Base-by-base conservation (phyloP, 2,113 vertebrate genomes). In the Ctenodactylus gundi region DNA sequence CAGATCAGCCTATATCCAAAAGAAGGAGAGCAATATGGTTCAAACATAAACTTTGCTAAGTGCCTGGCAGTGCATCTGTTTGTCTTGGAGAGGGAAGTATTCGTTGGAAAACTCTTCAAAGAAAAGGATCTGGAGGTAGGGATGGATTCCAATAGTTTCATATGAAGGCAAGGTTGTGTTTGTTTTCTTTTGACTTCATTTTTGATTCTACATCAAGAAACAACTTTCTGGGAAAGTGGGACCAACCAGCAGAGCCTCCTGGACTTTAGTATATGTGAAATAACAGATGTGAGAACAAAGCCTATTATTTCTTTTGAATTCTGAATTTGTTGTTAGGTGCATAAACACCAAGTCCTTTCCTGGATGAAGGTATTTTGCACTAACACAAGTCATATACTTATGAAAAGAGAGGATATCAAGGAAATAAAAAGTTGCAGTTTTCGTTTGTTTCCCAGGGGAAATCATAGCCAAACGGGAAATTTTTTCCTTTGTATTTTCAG, bases 381-480 rank as follows among this genome's bases (percentile, higher is more conserved):
- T 29, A 55, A 67, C 81, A 88, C 1, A 36, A 57, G n/a, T 14
- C 3, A 44, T 51, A 34, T 11, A 15, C 15, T 68, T 57, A 53
- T 58, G 80, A 80, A 81, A 17, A 11, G 95, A 46, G 49, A 86
- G 39, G 18, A 4, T 39, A 36, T 44, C 53, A 36, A 57, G 36
- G 81, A 88, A 49, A 14, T 34, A 58, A 88, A 88, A 34, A n/a
- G n/a, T n/a, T n/a, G 12, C 51, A 78, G 21, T 67, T 78, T 91
- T 87, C 44, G 46, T 58, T 68, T 72, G 11, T 64, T 88, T 86
- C 34, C 29, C 12, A 46, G 65, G 18, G 12, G n/a, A 75, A 76
- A 72, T 75, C 7, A 49, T 81, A 23, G 36, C 31, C 31, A 58
- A 9, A 13, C 18, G 46, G 14, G 21, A 44, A 34, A 65, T 10